A percentile compares a stretch with the other conserved stretches of the same genome.
Conservation (phyloP, 2,888 invertebrate species). For the Bursaphelenchus okinawaensis region DNA sequence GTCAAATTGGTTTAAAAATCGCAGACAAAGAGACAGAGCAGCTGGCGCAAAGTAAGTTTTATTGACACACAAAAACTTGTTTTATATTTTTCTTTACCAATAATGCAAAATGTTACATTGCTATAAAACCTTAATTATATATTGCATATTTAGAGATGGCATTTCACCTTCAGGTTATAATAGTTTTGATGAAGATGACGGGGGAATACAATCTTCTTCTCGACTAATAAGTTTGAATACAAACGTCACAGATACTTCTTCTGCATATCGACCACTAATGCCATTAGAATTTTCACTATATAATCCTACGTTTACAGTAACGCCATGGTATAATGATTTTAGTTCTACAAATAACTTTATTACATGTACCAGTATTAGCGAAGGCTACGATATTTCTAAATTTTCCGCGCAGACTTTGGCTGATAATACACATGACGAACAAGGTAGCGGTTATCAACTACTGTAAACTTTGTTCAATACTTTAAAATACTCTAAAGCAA, state of each 20-base stretch:
- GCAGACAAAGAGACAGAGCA: constrained; percentile 86
- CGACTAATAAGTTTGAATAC: neutral
- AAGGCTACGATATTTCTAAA: neutral
- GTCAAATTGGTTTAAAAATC: constrained; percentile 76
- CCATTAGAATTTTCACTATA: constrained; percentile 12
- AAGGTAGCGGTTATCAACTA: no score
- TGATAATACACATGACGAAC: no score
- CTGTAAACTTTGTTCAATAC: no score
- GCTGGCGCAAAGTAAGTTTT: constrained; percentile 62
- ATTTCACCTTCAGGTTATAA: neutral
- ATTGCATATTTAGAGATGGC: neutral
- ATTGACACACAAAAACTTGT: neutral
- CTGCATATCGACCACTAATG: neutral
- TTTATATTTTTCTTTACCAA: neutral
- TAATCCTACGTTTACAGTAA: neutral
- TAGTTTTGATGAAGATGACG: neutral
- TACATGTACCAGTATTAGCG: no score
- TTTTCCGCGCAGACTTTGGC: neutral
- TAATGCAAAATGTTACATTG: neutral
- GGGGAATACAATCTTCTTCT: neutral
- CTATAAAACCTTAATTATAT: no score
- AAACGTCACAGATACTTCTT: neutral
- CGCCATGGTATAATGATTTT: neutral
- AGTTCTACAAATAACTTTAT: no score
- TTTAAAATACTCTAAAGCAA: no score